A percentile compares a stretch with the other conserved stretches of the same genome.
Evolutionary conservation across 2,113 vertebrate species (phyloP).

Genomic region (Tympanuchus pallidicinctus): DNA sequence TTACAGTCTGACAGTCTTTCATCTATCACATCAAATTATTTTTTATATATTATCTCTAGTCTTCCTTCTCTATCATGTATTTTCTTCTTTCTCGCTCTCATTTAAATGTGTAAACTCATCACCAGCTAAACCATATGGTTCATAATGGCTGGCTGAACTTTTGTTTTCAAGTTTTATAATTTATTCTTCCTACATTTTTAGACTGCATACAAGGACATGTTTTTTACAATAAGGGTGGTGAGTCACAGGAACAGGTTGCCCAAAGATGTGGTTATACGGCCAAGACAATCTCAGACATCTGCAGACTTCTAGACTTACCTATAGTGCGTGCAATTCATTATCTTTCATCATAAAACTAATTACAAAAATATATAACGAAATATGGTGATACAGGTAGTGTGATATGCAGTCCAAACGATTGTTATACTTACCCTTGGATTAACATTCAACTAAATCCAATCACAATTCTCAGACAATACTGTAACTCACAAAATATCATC

Average conservation of each 20-base stretch:
- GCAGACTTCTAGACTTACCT: neutral
- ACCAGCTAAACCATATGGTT: neutral
- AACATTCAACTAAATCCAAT: neutral
- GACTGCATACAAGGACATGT: no score
- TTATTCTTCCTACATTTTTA: neutral
- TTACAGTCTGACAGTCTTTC: neutral
- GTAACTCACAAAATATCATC: neutral
- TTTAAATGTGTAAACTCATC: neutral
- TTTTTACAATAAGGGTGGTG: no score
- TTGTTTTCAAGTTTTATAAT: neutral
- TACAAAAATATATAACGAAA: neutral
- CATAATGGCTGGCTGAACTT: neutral
- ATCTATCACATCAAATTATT: neutral
- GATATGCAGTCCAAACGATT: neutral
- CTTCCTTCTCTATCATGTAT: neutral
- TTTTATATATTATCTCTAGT: neutral
- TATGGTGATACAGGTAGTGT: neutral
- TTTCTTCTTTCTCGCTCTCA: neutral
- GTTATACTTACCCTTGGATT: neutral
- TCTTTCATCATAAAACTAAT: neutral
- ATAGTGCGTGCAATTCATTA: neutral
- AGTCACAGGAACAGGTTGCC: no score
- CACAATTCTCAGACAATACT: neutral
- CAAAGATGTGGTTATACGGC: rapidly evolving
- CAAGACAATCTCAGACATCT: neutral